phyloP scores from a whole-genome alignment of 2,888 invertebrate genomes.

The Neoitamus cyanurus region DNA sequence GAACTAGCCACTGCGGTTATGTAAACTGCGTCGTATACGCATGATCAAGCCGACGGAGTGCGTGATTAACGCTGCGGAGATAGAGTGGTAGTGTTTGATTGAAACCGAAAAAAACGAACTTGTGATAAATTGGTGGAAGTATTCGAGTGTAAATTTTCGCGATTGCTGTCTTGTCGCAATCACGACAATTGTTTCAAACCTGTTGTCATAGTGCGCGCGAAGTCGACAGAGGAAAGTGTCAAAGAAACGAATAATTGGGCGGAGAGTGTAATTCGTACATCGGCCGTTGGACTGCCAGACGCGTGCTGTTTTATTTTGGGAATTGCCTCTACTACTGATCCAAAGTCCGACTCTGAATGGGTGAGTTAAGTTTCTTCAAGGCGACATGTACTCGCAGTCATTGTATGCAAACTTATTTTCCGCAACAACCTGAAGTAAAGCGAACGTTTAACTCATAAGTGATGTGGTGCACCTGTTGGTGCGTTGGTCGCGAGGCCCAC shows the following conservation, averaged over 20 bases:
- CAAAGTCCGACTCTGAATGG: background rate
- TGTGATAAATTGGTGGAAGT: background rate
- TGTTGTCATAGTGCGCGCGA: background rate
- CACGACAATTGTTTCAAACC: background rate
- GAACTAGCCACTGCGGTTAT: background rate
- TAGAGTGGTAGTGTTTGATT: background rate
- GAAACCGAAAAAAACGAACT: background rate
- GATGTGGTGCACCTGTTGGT: background rate
- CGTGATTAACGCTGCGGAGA: background rate
- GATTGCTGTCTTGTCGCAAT: background rate
- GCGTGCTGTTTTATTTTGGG: background rate
- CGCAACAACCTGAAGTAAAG: background rate
- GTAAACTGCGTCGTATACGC: background rate
- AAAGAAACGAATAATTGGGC: background rate
- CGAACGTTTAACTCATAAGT: background rate
- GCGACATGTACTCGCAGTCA: background rate
- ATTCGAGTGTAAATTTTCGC: background rate
- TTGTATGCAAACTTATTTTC: background rate
- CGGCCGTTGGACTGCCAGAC: background rate
- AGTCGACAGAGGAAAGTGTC: background rate
- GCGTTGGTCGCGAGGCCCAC: background rate
- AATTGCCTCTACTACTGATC: background rate
- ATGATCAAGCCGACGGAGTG: background rate
- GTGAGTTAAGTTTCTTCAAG: background rate
- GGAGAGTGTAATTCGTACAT: background rate